Evolutionary conservation across 2,888 invertebrate genomes (phyloP).

Genomic region (Eupithecia inturbata): DNA sequence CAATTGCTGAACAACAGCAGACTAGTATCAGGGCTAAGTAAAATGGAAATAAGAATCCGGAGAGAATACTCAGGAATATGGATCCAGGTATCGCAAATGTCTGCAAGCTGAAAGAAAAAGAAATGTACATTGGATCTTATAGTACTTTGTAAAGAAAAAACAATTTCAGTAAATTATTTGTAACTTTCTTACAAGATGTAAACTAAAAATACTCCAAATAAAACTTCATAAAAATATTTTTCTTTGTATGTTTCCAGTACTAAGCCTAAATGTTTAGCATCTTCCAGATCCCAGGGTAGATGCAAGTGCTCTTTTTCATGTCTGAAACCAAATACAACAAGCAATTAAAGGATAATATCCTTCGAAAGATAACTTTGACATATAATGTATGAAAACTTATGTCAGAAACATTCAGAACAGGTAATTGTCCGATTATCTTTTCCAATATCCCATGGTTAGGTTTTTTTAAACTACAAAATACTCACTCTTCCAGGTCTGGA

Average conservation of each 20-base stretch:
- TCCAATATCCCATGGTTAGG: not conserved
- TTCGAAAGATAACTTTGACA: not conserved
- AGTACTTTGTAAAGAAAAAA: not conserved
- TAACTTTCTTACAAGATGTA: slow-evolving; percentile 93
- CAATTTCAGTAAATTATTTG: not conserved
- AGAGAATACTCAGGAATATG: slow-evolving; percentile 97
- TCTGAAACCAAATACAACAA: slow-evolving; percentile 82
- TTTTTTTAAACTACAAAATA: not conserved
- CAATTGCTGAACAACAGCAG: slow-evolving; percentile 97
- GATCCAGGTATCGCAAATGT: slow-evolving; percentile 99
- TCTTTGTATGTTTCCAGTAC: slow-evolving; percentile 96
- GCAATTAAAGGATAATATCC: not conserved
- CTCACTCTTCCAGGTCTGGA: slow-evolving; percentile 94
- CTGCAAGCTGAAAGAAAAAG: slow-evolving; percentile 89
- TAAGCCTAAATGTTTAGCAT: slow-evolving; percentile 96
- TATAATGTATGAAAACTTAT: no score
- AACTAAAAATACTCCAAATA: slow-evolving; percentile 93
- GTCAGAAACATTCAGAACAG: not conserved
- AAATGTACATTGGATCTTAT: slow-evolving; percentile 3
- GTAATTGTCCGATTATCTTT: not conserved
- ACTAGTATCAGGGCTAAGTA: slow-evolving; percentile 93
- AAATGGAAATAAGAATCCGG: slow-evolving; percentile 98
- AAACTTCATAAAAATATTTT: slow-evolving; percentile 95
- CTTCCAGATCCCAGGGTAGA: slow-evolving; percentile 96
- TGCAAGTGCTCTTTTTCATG: slow-evolving; percentile 93